These are phyloP conservation scores for Liposcelis brunnea DNA, from an alignment of 2,888 invertebrate species.

Conservation along the genomic window DNA sequence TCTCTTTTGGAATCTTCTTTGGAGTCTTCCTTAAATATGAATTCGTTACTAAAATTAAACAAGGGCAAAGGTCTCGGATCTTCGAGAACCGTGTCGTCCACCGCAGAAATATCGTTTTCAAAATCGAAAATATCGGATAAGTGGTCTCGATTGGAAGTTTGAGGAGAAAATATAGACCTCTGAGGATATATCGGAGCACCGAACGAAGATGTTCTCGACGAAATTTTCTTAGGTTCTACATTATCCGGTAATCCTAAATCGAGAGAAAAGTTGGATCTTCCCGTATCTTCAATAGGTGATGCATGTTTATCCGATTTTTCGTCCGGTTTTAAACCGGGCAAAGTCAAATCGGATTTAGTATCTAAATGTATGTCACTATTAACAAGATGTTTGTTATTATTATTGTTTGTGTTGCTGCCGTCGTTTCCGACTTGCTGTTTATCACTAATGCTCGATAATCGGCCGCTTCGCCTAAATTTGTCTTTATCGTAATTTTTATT, in stretches of 20 bases:
- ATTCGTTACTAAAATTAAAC: conserved; percentile 45
- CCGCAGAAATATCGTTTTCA: conserved; percentile 38
- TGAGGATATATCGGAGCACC: conserved; percentile 17
- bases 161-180: conserved; percentile 54
- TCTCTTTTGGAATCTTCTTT: conserved; percentile 70
- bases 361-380: too few species aligned
- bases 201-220: conserved; percentile 17
- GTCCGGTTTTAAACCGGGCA: conserved; percentile 3
- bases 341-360: too few species aligned
- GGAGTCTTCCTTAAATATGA: conserved; percentile 56
- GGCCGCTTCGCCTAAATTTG: conserved; percentile 8
- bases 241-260: conserved; percentile 12
- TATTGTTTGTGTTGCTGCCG: conserved; percentile 21
- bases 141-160: conserved; percentile 35
- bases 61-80: conserved; percentile 35
- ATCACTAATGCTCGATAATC: conserved; percentile 10
- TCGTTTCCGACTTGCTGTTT: conserved; percentile 22
- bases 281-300: not conserved
- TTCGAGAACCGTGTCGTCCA: conserved; percentile 39
- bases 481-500: conserved; percentile 8
- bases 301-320: not conserved
- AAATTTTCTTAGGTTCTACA: conserved; percentile 18
- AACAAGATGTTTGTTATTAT: not conserved
- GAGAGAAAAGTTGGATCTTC: not conserved
- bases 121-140: conserved; percentile 45